Conservation (phyloP, 2,113 vertebrate species). For the Hylia prasina region DNA sequence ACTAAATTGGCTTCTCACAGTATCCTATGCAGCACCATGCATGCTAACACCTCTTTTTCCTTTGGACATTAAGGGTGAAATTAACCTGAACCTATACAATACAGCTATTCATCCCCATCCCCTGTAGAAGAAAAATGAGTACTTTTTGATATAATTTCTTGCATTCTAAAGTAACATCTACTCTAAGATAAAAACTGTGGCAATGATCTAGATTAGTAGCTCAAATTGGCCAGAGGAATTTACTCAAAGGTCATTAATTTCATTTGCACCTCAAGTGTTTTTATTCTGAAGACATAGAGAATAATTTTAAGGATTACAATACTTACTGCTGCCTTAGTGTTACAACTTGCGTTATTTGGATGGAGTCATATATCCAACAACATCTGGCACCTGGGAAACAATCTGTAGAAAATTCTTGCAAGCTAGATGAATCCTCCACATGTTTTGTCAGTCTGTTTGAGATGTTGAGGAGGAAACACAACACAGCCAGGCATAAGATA, state of each 20-base stretch:
- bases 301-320: neutral
- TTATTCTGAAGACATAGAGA: neutral
- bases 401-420: neutral
- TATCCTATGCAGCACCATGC: too few species aligned
- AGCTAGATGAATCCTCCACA: neutral
- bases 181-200: neutral
- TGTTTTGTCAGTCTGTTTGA: neutral
- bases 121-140: neutral
- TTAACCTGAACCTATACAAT: neutral
- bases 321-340: neutral
- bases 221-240: neutral
- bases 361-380: neutral
- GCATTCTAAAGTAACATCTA: neutral
- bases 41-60: neutral
- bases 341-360: neutral
- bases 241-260: neutral
- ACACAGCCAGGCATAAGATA: neutral
- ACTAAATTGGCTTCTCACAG: neutral
- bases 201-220: neutral
- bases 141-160: neutral
- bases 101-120: neutral
- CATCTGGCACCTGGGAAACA: neutral
- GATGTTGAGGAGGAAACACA: neutral
- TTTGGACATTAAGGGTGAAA: neutral
- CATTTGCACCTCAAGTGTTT: neutral